Evolutionary conservation across 2,888 invertebrate species (phyloP).

Genomic region (Apocheima hispidaria): DNA sequence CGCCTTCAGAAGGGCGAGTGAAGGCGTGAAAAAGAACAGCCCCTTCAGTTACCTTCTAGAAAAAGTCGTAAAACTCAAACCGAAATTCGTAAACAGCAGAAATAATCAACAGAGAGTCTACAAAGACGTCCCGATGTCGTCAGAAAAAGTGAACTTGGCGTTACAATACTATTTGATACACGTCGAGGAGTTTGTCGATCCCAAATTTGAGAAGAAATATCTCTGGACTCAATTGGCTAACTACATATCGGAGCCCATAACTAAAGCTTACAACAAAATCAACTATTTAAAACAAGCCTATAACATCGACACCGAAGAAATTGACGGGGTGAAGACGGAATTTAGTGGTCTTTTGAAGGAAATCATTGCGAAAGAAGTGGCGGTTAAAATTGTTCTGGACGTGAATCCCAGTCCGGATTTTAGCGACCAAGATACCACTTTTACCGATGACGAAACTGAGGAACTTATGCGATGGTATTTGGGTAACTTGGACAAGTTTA

Average conservation of each 20-base stretch:
- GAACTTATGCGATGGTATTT: conserved; percentile 74
- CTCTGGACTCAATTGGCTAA: conserved; percentile 73
- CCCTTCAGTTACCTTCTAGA: conserved; percentile 61
- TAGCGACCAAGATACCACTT: conserved; percentile 56
- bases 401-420: conserved; percentile 49
- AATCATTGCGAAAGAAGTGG: conserved; percentile 61
- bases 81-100: conserved; percentile 60
- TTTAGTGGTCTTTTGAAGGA: conserved; percentile 60
- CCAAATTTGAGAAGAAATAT: conserved; percentile 73
- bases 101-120: conserved; percentile 57
- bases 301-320: conserved; percentile 53
- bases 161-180: conserved; percentile 71
- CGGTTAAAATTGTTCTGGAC: conserved; percentile 58
- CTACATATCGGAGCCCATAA: conserved; percentile 60
- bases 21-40: conserved; percentile 46
- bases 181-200: conserved; percentile 73
- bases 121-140: conserved; percentile 62
- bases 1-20: conserved; percentile 52
- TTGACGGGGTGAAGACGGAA: conserved; percentile 48
- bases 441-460: conserved; percentile 71
- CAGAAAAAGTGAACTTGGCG: conserved; percentile 64
- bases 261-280: conserved; percentile 71
- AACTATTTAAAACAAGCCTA: conserved; percentile 72
- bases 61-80: conserved; percentile 65
- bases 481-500: conserved; percentile 77